phyloP scores from a whole-genome alignment of 1,140 invertebrate species.

The Delia radicum region DNA sequence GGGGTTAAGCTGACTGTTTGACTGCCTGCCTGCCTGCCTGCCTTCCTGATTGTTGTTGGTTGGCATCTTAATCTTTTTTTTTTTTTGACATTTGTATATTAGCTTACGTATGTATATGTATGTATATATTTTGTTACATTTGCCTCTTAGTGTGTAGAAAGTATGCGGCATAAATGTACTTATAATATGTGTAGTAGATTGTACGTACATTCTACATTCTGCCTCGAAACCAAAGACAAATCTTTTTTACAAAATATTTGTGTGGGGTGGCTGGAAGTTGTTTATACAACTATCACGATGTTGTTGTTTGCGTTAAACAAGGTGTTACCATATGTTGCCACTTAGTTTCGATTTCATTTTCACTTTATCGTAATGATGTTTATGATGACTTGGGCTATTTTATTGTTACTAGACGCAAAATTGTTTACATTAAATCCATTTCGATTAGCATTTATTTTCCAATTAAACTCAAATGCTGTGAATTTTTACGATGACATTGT shows the following conservation, averaged over 20 bases:
- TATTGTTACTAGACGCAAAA: background rate
- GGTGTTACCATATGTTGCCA: conserved; percentile 21
- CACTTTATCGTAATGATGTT: conserved; percentile 7
- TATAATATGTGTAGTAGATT: background rate
- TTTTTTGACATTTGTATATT: conserved; percentile 9
- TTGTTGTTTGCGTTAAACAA: background rate
- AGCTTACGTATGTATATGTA: too few relatives aligned
- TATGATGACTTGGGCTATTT: conserved; percentile 10
- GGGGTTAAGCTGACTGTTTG: background rate
- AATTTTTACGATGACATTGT: background rate
- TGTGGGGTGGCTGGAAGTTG: background rate
- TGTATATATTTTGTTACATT: too few relatives aligned
- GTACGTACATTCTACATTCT: background rate
- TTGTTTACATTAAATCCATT: background rate
- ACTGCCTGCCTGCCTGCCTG: background rate
- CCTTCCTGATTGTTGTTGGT: too few relatives aligned
- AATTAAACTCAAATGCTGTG: background rate
- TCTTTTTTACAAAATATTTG: background rate
- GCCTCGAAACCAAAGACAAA: background rate
- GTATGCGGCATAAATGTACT: too few relatives aligned
- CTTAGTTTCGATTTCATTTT: background rate
- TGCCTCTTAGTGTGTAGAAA: background rate
- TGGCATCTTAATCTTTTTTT: conserved; percentile 21
- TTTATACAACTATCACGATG: background rate
- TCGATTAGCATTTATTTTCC: background rate